Conservation (phyloP, 2,113 vertebrate genomes). For the Polypterus senegalus region DNA sequence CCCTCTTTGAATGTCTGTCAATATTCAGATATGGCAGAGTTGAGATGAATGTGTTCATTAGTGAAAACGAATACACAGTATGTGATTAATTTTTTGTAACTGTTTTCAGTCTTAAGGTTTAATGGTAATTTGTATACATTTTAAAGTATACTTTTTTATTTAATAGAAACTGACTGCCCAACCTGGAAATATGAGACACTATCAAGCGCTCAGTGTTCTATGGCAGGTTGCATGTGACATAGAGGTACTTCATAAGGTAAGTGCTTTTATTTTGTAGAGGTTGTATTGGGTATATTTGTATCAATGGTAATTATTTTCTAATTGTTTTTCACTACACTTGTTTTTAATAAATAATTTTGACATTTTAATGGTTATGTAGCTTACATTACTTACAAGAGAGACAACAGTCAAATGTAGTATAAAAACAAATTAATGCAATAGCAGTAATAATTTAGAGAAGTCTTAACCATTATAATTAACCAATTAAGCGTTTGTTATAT, state of each 20-base stretch:
- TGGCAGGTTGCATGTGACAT: constrained; percentile 79
- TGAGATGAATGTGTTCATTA: constrained; percentile 76
- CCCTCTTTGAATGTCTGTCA: constrained; percentile 64
- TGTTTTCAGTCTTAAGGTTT: too few relatives aligned
- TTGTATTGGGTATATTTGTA: not conserved
- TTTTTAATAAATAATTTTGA: not conserved
- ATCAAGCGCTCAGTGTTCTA: constrained; percentile 61
- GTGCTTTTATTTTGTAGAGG: constrained; percentile 1
- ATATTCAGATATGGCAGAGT: constrained; percentile 74
- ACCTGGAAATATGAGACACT: constrained; percentile 43
- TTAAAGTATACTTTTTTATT: constrained; percentile 2
- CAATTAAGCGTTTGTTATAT: too few relatives aligned
- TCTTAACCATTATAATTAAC: too few relatives aligned
- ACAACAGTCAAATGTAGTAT: too few relatives aligned
- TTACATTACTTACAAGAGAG: too few relatives aligned
- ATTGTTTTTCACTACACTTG: not conserved
- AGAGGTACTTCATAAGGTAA: constrained; percentile 71
- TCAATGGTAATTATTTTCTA: not conserved
- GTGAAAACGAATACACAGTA: constrained; percentile 74
- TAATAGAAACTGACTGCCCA: constrained; percentile 53
- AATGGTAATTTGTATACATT: too few relatives aligned
- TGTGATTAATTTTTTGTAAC: not conserved
- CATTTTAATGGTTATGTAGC: too few relatives aligned
- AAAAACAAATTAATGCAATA: too few relatives aligned
- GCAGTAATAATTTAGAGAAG: too few relatives aligned